Conservation (phyloP, 2,797 vertebrate species). For the Natrix natrix region DNA sequence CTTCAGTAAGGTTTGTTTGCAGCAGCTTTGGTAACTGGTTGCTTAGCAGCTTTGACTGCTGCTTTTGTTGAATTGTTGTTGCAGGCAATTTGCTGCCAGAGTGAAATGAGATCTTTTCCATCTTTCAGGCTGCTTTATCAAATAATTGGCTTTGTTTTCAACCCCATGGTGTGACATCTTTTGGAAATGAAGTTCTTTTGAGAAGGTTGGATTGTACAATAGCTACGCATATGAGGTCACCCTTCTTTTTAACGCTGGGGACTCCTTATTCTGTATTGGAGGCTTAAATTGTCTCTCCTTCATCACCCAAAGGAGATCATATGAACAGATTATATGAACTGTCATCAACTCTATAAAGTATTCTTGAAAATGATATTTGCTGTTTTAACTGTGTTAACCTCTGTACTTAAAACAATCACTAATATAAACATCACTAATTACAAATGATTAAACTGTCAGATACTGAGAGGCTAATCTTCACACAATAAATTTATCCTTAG, state of each 20-base stretch:
- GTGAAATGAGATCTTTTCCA: constrained; percentile 10
- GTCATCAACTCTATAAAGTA: not conserved
- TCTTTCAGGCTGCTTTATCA: constrained; percentile 35
- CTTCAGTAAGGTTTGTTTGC: not conserved
- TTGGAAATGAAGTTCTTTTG: not conserved
- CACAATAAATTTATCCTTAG: not conserved
- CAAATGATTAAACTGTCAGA: not conserved
- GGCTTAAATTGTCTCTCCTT: not conserved
- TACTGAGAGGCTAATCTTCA: not conserved
- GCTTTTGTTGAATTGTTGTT: not conserved
- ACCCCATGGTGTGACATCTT: not conserved
- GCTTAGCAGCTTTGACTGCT: constrained; percentile 2
- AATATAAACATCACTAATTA: not conserved
- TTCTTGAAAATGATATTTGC: not conserved
- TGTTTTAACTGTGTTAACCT: not conserved
- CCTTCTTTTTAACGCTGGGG: not conserved
- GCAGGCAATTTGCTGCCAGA: constrained; percentile 20
- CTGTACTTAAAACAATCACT: not conserved
- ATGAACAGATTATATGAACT: not conserved
- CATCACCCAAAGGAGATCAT: not conserved
- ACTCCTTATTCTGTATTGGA: not conserved
- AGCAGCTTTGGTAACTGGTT: not conserved
- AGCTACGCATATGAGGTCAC: not conserved
- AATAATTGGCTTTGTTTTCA: constrained; percentile 35
- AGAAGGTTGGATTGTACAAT: not conserved